Evolutionary conservation across 2,888 invertebrate genomes (phyloP), one percentile per base, ranked within the genome.

Genomic region (Tipula confusa): DNA sequence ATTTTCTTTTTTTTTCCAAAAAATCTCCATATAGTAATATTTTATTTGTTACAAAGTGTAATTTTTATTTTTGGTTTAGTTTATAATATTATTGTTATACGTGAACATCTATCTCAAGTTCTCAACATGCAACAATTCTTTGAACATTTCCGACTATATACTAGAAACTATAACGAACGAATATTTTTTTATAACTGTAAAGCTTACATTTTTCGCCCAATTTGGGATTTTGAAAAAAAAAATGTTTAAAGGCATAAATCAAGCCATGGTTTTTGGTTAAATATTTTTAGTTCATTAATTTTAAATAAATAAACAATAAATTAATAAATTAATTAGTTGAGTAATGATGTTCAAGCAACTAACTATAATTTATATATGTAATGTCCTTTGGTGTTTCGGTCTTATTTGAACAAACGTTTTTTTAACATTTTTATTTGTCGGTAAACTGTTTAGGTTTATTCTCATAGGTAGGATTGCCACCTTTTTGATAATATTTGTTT

Each of bases 61-160:
- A 64, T 64, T 64, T 64, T 64, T 64, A 64, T 24, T 64, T 64
- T 43, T 43, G 43, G 43, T 43, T 43, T 43, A 43, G 43, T 43
- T 43, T 43, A 43, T 43, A 43, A 43, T 64, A n/a, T n/a, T n/a
- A n/a, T n/a, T n/a, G n/a, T n/a, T n/a, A 64, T 64, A 64, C 64
- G 64, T 64, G 64, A 64, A 64, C 64, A 64, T 64, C 64, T 64
- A 64, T 64, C 64, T 64, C 64, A 64, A 64, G 24, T 64, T 64
- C 64, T 64, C 64, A 64, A 64, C 64, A 64, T 64, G 64, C 64
- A 64, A 64, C 64, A 64, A 64, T 64, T 64, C 64, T 64, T 64
- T 64, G 64, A 64, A 64, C 64, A 9, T 64, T 64, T 24, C 64
- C 64, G 64, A 64, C 64, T 64, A 3, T 38, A 38, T 38, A 48